A percentile compares a stretch with the other conserved stretches of the same genome.
These are phyloP conservation scores for Micrastur ruficollis DNA, from an alignment of 2,797 vertebrate species.

Conservation along the genomic window DNA sequence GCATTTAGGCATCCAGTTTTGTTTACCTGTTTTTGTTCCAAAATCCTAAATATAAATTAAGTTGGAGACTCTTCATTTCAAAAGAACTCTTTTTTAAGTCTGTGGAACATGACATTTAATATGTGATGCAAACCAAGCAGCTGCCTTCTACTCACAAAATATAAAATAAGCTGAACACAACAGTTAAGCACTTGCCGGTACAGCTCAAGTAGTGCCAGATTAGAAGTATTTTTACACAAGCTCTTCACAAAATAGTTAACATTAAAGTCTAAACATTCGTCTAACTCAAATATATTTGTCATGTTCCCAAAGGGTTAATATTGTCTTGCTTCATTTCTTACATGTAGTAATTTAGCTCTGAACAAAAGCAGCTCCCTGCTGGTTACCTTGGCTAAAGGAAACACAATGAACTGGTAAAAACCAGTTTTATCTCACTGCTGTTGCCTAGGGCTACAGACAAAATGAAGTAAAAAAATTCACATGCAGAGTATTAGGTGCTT, in stretches of 20 bases:
- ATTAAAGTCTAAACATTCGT: neutral
- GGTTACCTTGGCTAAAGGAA: constrained; percentile 67
- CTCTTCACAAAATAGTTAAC: neutral
- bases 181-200: neutral
- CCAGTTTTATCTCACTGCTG: constrained; percentile 77
- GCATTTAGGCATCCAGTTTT: neutral
- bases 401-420: constrained; percentile 74
- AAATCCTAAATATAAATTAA: neutral
- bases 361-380: constrained; percentile 61
- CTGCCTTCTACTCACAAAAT: neutral
- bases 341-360: constrained; percentile 52
- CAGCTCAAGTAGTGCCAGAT: neutral
- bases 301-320: constrained; percentile 22
- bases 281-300: neutral
- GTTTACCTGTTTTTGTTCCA: neutral
- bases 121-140: neutral
- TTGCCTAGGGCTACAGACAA: constrained; percentile 86
- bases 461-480: constrained; percentile 76
- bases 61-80: neutral
- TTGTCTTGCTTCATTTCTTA: constrained; percentile 40
- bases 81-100: neutral
- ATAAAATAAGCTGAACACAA: neutral
- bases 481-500: constrained; percentile 71
- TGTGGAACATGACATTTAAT: neutral
- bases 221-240: neutral